phyloP scores from a whole-genome alignment of 2,888 invertebrate species.

The Heterodera filipjevi region DNA sequence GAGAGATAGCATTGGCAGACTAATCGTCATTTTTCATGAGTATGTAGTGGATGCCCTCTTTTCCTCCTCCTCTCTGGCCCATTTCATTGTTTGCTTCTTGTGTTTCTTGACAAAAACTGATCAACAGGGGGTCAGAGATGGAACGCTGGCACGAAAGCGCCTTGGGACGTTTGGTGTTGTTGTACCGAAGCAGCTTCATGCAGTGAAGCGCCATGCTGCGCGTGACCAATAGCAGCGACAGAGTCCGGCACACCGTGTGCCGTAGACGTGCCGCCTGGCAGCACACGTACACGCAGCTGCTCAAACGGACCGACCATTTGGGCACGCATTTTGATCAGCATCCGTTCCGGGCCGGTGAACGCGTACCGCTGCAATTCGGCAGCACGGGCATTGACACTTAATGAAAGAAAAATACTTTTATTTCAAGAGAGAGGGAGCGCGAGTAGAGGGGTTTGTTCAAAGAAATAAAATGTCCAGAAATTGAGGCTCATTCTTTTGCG shows the following conservation, averaged over 20 bases:
- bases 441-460: too few species aligned
- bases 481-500: too few species aligned
- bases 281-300: constrained; percentile 6
- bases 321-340: constrained; percentile 40
- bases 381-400: constrained; percentile 33
- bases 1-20: too few species aligned
- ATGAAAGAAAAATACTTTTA: constrained; percentile 2
- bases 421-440: too few species aligned
- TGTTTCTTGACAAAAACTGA: too few species aligned
- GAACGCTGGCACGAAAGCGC: constrained; percentile 4
- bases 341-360: constrained; percentile 42
- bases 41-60: too few species aligned
- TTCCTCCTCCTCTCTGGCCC: too few species aligned
- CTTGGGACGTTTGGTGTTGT: not conserved
- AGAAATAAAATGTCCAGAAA: too few species aligned
- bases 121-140: constrained; percentile 2
- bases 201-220: not conserved
- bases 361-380: constrained; percentile 43
- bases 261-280: not conserved
- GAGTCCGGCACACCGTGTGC: not conserved
- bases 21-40: too few species aligned
- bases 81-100: too few species aligned
- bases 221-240: not conserved
- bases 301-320: constrained; percentile 42
- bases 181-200: not conserved